These are phyloP conservation scores for Craseonycteris thonglongyai DNA, from an alignment of 2,113 vertebrate species.

Conservation along the genomic window DNA sequence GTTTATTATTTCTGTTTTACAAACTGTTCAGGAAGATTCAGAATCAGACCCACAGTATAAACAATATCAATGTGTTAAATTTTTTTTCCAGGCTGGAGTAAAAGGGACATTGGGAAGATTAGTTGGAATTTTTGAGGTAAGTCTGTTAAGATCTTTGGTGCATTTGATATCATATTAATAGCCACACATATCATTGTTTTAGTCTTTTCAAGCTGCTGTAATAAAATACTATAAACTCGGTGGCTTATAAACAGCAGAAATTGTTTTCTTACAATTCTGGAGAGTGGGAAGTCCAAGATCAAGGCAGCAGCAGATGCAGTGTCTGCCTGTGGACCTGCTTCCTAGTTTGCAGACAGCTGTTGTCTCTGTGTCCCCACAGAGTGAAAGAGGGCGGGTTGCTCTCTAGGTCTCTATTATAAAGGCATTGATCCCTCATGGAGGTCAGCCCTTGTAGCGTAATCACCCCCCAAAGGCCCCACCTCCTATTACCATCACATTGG, in stretches of 20 bases:
- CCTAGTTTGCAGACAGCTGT: not conserved
- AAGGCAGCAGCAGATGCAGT: not conserved
- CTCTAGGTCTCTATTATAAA: not conserved
- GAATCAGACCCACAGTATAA: not conserved
- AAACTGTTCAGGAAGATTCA: not conserved
- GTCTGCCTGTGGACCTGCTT: not conserved
- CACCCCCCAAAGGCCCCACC: not conserved
- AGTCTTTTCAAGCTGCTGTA: not conserved
- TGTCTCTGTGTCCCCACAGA: not conserved
- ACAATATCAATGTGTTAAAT: not conserved
- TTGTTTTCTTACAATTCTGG: not conserved
- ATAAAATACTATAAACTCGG: not conserved
- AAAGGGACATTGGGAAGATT: constrained; percentile 97
- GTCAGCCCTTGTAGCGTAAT: not conserved
- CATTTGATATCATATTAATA: not conserved
- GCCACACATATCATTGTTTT: not conserved
- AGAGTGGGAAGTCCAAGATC: not conserved
- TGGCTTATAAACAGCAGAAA: not conserved
- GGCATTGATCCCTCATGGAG: not conserved
- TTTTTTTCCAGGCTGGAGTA: constrained; percentile 90
- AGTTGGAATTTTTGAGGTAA: constrained; percentile 98
- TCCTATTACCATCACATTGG: not conserved
- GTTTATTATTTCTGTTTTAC: not conserved
- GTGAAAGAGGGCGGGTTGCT: not conserved
- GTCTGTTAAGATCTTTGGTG: constrained; percentile 37